Evolutionary conservation across 2,888 invertebrate genomes (phyloP), one percentile per base, ranked within the genome.

Genomic region (Drosophila ustulata): DNA sequence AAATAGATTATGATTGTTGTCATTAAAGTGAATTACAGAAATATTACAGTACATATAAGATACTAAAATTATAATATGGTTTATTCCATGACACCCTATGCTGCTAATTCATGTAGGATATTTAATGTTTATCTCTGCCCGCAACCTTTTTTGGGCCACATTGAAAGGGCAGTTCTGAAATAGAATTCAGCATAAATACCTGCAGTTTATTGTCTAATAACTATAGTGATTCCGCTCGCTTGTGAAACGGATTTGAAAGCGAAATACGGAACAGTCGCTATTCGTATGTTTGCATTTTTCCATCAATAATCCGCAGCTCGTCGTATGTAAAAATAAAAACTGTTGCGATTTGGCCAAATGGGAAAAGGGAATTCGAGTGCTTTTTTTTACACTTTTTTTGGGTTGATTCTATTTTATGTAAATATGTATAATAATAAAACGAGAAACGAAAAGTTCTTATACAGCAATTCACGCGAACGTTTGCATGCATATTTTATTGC

Each of bases 401-500:
- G 58, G 28, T 43, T 65, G 67, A 75, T 79, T 75, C 52, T 58
- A 61, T 75, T 61, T 71, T 71, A 58, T 74, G 63, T 50, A 67
- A 69, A 71, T 63, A 68, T 46, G 32, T 63, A 45, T 55, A 55
- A 55, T 55, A 55, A 41, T 41, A 41, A 41, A 45, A 55, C n/a
- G 23, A n/a, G 43, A 52, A 76, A 66, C 37, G 67, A 52, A 72
- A 64, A 67, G 59, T 58, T 68, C 45, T 62, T 37, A 37, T 30
- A 18, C 39, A 47, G 61, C 57, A 47, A 66, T 62, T 59, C 59
- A 56, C 49, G 75, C 55, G 52, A 66, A 68, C 66, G 81, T 66
- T 83, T 63, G 59, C 64, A 57, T 67, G 75, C 84, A 83, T 84
- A 79, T 81, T 77, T 77, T 77, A 79, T 80, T 75, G 66, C 78